phyloP scores from a whole-genome alignment of 2,797 vertebrate genomes.

The Hapalemur alaotrensis region DNA sequence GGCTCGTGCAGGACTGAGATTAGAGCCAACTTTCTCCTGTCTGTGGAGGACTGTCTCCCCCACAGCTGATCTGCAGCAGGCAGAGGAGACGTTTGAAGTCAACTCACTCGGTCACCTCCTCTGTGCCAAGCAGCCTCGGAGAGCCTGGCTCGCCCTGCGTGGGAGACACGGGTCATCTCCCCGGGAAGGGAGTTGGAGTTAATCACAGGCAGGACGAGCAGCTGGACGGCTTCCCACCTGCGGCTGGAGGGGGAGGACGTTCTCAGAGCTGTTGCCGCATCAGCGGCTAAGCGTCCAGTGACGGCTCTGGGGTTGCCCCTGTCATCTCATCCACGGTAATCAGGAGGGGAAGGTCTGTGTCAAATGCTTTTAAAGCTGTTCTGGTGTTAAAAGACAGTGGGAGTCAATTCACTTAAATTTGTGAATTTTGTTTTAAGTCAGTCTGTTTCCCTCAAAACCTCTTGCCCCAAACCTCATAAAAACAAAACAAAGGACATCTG shows the following conservation, averaged over 20 bases:
- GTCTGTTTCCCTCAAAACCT: not conserved
- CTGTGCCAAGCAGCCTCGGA: not conserved
- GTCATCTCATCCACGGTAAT: not conserved
- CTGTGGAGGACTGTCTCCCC: not conserved
- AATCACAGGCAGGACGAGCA: rapidly evolving
- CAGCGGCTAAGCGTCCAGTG: too few species aligned
- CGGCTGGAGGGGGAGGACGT: not conserved
- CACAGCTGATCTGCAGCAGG: not conserved
- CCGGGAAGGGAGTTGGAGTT: not conserved
- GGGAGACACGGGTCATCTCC: not conserved
- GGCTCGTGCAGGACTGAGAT: not conserved
- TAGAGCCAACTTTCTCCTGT: not conserved
- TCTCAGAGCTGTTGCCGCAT: not conserved
- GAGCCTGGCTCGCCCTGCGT: rapidly evolving
- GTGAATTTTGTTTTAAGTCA: not conserved
- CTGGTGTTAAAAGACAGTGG: not conserved
- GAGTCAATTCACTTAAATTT: not conserved
- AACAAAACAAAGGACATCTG: not conserved
- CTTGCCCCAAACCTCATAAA: not conserved
- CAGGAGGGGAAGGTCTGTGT: not conserved
- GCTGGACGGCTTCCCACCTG: not conserved
- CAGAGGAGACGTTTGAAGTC: not conserved
- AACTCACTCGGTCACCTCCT: not conserved
- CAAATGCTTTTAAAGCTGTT: not conserved
- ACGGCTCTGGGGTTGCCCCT: too few species aligned